Evolutionary conservation across 1,140 invertebrate genomes (phyloP).

Genomic region (Neotoxoptera formosana): DNA sequence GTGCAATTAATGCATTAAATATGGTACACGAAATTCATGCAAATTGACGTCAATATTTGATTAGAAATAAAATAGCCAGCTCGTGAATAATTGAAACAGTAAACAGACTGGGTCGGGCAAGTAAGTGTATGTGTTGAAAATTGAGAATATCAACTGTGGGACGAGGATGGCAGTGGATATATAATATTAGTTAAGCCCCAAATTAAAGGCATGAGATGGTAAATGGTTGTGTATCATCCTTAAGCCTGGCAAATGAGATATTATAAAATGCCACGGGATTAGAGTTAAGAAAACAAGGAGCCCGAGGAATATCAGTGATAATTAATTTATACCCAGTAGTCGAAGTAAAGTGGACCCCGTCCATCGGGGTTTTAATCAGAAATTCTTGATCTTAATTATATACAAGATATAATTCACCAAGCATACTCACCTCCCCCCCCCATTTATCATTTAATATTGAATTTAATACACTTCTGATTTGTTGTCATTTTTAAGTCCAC

Average conservation of each 20-base stretch:
- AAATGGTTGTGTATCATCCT: not conserved
- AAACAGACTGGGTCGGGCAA: no score
- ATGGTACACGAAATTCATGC: no score
- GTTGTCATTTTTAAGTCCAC: not conserved
- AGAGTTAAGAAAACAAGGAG: conserved; percentile 1
- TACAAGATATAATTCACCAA: not conserved
- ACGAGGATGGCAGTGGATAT: not conserved
- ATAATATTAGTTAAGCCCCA: not conserved
- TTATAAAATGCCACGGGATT: not conserved
- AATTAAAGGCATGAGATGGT: not conserved
- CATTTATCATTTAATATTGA: not conserved
- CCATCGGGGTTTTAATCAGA: not conserved
- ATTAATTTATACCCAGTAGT: not conserved
- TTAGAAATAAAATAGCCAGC: not conserved
- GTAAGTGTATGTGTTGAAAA: not conserved
- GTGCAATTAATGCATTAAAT: not conserved
- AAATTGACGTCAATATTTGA: not conserved
- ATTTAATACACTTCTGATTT: not conserved
- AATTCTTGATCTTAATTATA: conserved; percentile 13
- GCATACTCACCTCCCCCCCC: not conserved
- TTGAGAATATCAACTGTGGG: not conserved
- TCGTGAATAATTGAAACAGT: not conserved
- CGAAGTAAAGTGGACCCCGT: not conserved
- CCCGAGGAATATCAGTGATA: not conserved
- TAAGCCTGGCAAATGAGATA: not conserved